Evolutionary conservation across 23 tunicate species (phyloP).

Genomic region (Trididemnum nubilum): DNA sequence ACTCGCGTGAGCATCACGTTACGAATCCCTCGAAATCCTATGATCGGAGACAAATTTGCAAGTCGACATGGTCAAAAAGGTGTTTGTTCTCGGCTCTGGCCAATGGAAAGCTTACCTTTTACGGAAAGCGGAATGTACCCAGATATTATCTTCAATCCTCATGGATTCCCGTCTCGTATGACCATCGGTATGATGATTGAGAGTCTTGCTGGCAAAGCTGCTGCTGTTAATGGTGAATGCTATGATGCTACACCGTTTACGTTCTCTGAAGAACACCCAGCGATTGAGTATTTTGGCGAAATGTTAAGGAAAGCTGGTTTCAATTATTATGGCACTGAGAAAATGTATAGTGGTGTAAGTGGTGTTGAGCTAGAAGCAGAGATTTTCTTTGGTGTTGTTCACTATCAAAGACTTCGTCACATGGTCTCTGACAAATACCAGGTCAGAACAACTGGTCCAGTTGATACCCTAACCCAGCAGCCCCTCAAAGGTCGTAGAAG

Average conservation of each 20-base stretch:
- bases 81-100: conserved; percentile 92
- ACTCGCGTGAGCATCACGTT: conserved; percentile 54
- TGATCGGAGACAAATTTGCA: conserved; percentile 97
- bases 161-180: conserved; percentile 99
- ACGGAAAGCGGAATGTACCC: conserved; percentile 95
- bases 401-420: conserved; percentile 96
- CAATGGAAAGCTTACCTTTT: conserved; percentile 78
- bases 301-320: conserved; percentile 80
- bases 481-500: conserved; percentile 92
- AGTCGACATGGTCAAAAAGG: conserved; percentile 98
- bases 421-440: conserved; percentile 99
- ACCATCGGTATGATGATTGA: conserved; percentile 99
- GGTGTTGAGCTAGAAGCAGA: conserved; percentile 93
- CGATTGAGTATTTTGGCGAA: conserved; percentile 86
- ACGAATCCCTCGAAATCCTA: conserved; percentile 80
- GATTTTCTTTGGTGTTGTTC: conserved; percentile 90
- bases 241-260: conserved; percentile 98
- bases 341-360: conserved; percentile 87
- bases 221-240: conserved; percentile 72
- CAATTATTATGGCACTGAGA: conserved; percentile 89
- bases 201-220: conserved; percentile 94
- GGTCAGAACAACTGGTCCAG: conserved; percentile 89
- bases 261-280: conserved; percentile 83
- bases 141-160: conserved; percentile 97
- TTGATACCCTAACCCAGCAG: conserved; percentile 88